Evolutionary conservation across 2,113 vertebrate genomes (phyloP).

Genomic region (Lanius collurio): DNA sequence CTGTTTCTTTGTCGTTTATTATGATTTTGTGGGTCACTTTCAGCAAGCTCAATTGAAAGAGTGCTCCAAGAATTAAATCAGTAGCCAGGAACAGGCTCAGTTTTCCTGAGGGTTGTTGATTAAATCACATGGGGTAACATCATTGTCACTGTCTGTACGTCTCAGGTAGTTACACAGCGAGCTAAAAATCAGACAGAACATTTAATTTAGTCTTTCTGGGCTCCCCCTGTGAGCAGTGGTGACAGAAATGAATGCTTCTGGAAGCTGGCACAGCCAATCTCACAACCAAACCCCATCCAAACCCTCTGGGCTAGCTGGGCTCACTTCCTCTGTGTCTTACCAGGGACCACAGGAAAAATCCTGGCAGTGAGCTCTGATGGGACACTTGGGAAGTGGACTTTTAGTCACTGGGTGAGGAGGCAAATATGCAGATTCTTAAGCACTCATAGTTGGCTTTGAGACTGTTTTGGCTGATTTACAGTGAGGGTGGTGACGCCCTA

Average conservation of each 20-base stretch:
- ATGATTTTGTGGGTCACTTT: neutral
- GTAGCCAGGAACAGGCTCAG: neutral
- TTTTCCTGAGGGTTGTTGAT: neutral
- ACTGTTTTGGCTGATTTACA: neutral
- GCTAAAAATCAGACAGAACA: neutral
- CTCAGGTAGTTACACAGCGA: neutral
- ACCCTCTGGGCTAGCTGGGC: neutral
- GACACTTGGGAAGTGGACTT: neutral
- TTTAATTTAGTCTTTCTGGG: neutral
- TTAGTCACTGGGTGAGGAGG: neutral
- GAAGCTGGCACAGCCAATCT: neutral
- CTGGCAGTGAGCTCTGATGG: neutral
- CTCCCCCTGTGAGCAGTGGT: neutral
- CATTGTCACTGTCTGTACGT: neutral
- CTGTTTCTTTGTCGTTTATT: neutral
- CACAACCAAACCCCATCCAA: neutral
- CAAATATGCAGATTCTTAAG: neutral
- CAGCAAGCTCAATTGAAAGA: neutral
- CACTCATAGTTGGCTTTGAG: neutral
- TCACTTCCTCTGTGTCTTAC: neutral
- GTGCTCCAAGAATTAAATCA: neutral
- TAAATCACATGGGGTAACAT: neutral
- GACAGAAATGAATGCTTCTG: neutral
- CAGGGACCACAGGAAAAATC: neutral
- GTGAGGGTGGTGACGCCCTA: accelerated